Evolutionary conservation across 2,888 invertebrate species (phyloP).

Genomic region (Coecobrya sp.): DNA sequence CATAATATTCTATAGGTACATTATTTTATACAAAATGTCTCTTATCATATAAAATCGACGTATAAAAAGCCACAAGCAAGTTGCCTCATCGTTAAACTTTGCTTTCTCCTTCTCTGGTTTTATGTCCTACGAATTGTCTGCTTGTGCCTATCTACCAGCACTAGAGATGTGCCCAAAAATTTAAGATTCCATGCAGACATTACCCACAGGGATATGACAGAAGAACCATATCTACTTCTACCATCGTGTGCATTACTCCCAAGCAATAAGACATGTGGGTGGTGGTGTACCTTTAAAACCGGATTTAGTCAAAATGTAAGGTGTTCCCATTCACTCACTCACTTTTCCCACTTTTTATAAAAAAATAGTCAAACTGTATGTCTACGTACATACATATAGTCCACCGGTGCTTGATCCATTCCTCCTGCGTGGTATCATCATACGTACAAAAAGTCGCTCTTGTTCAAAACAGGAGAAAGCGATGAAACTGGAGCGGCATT

Average conservation of each 20-base stretch:
- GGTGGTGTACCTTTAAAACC: slow-evolving; percentile 21
- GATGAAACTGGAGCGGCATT: slow-evolving; percentile 74
- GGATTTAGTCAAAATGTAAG: background rate
- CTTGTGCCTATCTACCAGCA: background rate
- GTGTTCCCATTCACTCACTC: slow-evolving; percentile 46
- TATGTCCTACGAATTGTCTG: slow-evolving; percentile 15
- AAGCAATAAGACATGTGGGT: background rate
- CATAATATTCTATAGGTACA: background rate
- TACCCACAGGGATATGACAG: slow-evolving; percentile 47
- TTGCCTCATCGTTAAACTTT: slow-evolving; percentile 55
- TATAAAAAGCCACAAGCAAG: background rate
- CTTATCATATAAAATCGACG: no score
- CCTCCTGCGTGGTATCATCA: background rate
- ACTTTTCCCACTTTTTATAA: background rate
- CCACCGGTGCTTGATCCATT: background rate
- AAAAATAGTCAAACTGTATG: background rate
- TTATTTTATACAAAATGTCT: no score
- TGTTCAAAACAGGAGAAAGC: slow-evolving; percentile 28
- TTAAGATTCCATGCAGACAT: slow-evolving; percentile 66
- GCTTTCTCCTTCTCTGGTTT: slow-evolving; percentile 15
- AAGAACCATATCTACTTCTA: slow-evolving; percentile 13
- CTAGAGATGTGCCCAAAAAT: background rate
- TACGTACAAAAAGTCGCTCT: background rate
- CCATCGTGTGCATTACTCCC: background rate
- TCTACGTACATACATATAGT: background rate